Conservation (phyloP, 2,888 invertebrate genomes). For the Perizoma affinitatum region DNA sequence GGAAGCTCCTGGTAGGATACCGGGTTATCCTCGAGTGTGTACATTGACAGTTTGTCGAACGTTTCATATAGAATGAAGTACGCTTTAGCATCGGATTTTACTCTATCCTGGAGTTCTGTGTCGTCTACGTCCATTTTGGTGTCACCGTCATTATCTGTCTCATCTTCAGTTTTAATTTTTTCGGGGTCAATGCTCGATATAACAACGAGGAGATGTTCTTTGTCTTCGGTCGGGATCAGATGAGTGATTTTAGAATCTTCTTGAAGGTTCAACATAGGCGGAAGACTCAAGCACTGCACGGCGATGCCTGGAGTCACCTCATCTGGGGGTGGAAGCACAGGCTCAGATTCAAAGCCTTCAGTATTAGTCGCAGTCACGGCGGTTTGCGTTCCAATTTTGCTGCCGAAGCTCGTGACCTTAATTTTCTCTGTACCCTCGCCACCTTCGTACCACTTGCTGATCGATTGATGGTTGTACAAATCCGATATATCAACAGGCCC, state of each 20-base stretch:
- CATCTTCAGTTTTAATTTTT: slow-evolving; percentile 59
- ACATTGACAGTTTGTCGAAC: slow-evolving; percentile 66
- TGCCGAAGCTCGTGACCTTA: slow-evolving; percentile 64
- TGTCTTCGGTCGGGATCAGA: slow-evolving; percentile 88
- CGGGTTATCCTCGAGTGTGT: slow-evolving; percentile 84
- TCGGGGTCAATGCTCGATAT: slow-evolving; percentile 72
- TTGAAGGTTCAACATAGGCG: slow-evolving; percentile 72
- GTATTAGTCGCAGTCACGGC: slow-evolving; percentile 69
- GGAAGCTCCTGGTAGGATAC: slow-evolving; percentile 85
- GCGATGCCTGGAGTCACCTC: slow-evolving; percentile 75
- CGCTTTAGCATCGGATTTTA: slow-evolving; percentile 62
- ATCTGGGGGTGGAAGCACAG: slow-evolving; percentile 63
- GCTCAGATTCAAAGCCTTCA: slow-evolving; percentile 80
- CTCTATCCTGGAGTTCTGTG: slow-evolving; percentile 55
- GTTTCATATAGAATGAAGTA: slow-evolving; percentile 73
- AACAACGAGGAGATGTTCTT: slow-evolving; percentile 86
- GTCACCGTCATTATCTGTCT: slow-evolving; percentile 66
- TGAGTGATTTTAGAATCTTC: slow-evolving; percentile 84
- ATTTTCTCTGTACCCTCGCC: slow-evolving; percentile 71
- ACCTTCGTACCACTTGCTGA: slow-evolving; percentile 71
- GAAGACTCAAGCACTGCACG: slow-evolving; percentile 84
- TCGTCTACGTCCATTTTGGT: slow-evolving; percentile 78
- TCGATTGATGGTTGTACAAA: slow-evolving; percentile 39
- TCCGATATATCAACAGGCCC: slow-evolving; percentile 78
- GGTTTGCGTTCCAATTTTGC: slow-evolving; percentile 69